These are phyloP conservation scores for Australoheros facetus DNA, from an alignment of 2,797 vertebrate species.

Conservation along the genomic window DNA sequence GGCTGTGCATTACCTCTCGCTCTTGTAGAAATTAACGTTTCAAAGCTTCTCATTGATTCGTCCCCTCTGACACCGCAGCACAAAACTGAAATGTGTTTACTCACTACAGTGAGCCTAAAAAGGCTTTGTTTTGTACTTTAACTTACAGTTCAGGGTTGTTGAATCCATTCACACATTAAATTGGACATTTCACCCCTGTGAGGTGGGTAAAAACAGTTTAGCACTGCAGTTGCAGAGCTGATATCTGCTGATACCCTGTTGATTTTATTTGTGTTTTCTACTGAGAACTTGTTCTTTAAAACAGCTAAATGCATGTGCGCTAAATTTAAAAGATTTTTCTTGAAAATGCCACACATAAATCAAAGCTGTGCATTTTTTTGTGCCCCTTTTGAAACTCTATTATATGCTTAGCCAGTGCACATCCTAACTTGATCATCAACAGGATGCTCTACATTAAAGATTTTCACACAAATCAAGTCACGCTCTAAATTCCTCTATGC, in stretches of 20 bases:
- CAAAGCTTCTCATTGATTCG: slow-evolving; percentile 30
- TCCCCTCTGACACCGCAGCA: not conserved
- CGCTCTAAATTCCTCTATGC: slow-evolving; percentile 33
- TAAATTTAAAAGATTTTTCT: not conserved
- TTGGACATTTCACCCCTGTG: not conserved
- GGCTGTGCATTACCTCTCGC: not conserved
- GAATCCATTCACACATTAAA: not conserved
- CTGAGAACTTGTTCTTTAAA: not conserved
- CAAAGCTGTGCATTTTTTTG: not conserved
- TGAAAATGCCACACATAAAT: not conserved
- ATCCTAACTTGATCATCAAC: slow-evolving; percentile 37
- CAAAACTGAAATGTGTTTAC: not conserved
- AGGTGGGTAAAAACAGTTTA: not conserved
- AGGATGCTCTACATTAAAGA: slow-evolving; percentile 45
- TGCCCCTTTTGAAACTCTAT: not conserved
- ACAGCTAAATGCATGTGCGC: not conserved
- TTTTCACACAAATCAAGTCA: slow-evolving; percentile 56
- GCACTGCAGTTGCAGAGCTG: not conserved
- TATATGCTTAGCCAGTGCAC: slow-evolving; percentile 5
- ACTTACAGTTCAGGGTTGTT: not conserved
- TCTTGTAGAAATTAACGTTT: slow-evolving; percentile 2
- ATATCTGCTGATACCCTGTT: not conserved
- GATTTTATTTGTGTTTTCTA: not conserved
- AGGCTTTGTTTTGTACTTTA: slow-evolving; percentile 1
- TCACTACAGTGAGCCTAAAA: not conserved